Base-by-base conservation (phyloP, 1,140 invertebrate genomes). In the Phenacoccus solenopsis region DNA sequence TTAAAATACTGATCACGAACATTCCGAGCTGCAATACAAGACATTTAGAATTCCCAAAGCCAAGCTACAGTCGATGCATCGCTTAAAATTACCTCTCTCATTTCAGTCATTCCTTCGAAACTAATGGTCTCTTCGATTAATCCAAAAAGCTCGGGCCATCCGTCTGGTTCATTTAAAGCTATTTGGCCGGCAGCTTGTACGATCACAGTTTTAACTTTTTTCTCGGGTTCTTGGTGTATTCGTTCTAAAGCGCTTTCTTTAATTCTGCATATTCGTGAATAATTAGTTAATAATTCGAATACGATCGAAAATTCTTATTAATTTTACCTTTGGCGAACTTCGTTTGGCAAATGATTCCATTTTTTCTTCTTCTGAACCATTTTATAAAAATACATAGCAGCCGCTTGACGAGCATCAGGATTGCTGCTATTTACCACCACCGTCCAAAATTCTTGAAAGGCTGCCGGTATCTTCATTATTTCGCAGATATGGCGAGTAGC, bases 311-410 rank as follows among this genome's bases (percentile, higher is more conserved):
- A 16, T 7, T 5, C 9, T 4, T 24, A 24, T 64, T 24, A 3
- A 64, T 64, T 5, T 10, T 27, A 64, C 59, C 59, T 64, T 10
- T 64, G 21, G 2, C 59, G 10, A 9, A 64, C 25, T 25, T 64
- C 25, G 16, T 64, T 22, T 3, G 59, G 3, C 25, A 64, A 64
- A 20, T 24, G 59, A 27, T 24, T 3, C 59, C 59, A 64, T 64
- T 64, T 64, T 20, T 27, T 64, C 20, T 64, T 64, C 59, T 25
- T 64, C 5, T 5, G 25, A 9, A 64, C 13, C 59, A 64, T 64
- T 64, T 27, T 24, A 64, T 64, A 64, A 24, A 64, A 64, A 64
- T 64, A 64, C 21, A 64, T 64, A 10, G 59, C 59, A 16, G 59
- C 59, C 16, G 59, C 59, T 64, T 64, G 59, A 27, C 59, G 59